Base-by-base conservation (phyloP, 2,113 vertebrate genomes). In the Xyliphius kryptos region DNA sequence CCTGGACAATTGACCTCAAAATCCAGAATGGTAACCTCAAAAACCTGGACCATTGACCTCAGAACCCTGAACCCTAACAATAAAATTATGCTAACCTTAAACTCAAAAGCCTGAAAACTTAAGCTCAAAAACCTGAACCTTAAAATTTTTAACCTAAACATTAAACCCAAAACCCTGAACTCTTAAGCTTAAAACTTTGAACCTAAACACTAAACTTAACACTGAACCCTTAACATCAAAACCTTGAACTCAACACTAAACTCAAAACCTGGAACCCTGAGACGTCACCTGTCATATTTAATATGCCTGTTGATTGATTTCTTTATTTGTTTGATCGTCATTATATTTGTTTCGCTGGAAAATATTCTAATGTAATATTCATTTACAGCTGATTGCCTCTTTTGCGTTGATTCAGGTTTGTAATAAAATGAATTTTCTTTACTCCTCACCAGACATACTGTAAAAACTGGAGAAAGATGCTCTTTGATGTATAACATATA, bases 371-470 rank as follows among this genome's bases (percentile, higher is more conserved):
- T n/a, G 22, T 5, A 10, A 7, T n/a, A 13, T 57, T 37, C 55
- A 44, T 40, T 6, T 10, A 21, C 19, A 22, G 12, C 55, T 43
- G 40, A 44, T 15, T 17, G 14, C 7, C 19, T 57, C 37, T 57
- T 57, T 10, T 43, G 12, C n/a, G 38, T 40, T 2, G 11, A 56
- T 38, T 40, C 11, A 1, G 10, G 36, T 56, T 56, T 19, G 3
- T 8, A 40, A 17, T 56, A 19, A 54, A 53, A 40, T 41, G 17
- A 15, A 2, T 14, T 20, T n/a, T 2, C 1, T 17, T 2, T 41
- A 16, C 54, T 17, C 36, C 54, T 11, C 37, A 56, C n/a, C n/a
- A 40, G 37, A 56, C 54, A 20, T 14, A 9, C 54, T 41, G 37
- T 37, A 13, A 56, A 13, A n/a, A 16, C 52, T 54, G 9, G 3